A percentile compares a stretch with the other conserved stretches of the same genome.
These are phyloP conservation scores for Carassius gibelio DNA, from an alignment of 2,113 vertebrate genomes.

Conservation along the genomic window DNA sequence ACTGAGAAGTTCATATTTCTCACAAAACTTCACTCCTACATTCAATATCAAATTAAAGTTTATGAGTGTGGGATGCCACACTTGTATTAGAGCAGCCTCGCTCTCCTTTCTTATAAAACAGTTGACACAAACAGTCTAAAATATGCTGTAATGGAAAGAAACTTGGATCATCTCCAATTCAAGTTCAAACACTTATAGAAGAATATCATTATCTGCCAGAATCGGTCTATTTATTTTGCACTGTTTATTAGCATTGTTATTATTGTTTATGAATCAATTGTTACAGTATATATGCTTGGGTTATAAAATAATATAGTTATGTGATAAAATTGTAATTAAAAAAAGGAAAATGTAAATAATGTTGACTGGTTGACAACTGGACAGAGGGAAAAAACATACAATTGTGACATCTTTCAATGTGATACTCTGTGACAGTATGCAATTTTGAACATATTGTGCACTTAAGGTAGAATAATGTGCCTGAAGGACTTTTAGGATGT, in stretches of 20 bases:
- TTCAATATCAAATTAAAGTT: constrained; percentile 18
- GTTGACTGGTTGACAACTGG: background rate
- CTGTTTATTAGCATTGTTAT: too few relatives aligned
- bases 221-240: background rate
- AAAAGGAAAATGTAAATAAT: too few relatives aligned
- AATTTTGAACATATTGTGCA: constrained; percentile 1
- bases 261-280: too few relatives aligned
- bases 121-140: background rate
- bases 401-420: background rate
- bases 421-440: background rate
- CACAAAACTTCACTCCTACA: background rate
- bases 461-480: constrained; percentile 29
- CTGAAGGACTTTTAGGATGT: constrained; percentile 37
- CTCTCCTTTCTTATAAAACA: background rate
- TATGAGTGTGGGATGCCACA: constrained; percentile 12
- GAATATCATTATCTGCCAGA: background rate
- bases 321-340: too few relatives aligned
- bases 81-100: constrained; percentile 6
- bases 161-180: background rate
- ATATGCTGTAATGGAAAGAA: background rate
- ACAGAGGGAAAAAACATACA: background rate
- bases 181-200: background rate
- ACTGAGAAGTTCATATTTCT: constrained; percentile 18
- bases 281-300: too few relatives aligned
- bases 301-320: too few relatives aligned